A percentile compares a stretch with the other conserved stretches of the same genome.
Evolutionary conservation across 2,888 invertebrate genomes (phyloP).

Genomic region (Gymnosoma rotundatum): DNA sequence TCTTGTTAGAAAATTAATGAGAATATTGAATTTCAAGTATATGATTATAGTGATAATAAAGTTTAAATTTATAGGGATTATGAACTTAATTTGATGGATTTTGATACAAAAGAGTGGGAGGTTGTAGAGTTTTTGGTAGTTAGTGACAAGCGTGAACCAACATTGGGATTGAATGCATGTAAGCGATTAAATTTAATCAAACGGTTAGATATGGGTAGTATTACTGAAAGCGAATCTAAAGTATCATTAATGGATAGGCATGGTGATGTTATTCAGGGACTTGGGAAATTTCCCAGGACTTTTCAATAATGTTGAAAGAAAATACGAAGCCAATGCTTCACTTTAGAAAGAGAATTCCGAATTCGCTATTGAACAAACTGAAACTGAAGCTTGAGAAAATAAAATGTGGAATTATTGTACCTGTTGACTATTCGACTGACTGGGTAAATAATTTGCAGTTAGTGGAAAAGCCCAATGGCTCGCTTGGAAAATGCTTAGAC

Average conservation of each 20-base stretch:
- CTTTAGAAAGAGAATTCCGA: conserved; percentile 71
- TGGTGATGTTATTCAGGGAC: conserved; percentile 62
- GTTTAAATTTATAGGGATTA: conserved; percentile 51
- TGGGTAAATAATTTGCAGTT: conserved; percentile 72
- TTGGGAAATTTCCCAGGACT: conserved; percentile 65
- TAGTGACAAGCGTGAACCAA: conserved; percentile 46
- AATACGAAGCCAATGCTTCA: conserved; percentile 68
- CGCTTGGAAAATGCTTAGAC: conserved; percentile 71
- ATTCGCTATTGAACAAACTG: conserved; percentile 57
- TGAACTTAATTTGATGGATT: conserved; percentile 17
- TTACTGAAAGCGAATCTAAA: conserved; percentile 52
- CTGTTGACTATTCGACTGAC: conserved; percentile 71
- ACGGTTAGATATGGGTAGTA: conserved; percentile 71
- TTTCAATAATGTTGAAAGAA: conserved; percentile 62
- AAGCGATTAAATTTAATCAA: conserved; percentile 31
- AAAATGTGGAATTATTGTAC: conserved; percentile 67
- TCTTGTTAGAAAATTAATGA: conserved; percentile 43
- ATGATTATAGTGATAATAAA: conserved; percentile 67
- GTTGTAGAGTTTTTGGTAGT: conserved; percentile 39
- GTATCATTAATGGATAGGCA: conserved; percentile 24
- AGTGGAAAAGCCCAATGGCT: conserved; percentile 71
- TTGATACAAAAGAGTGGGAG: background rate
- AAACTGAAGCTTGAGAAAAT: conserved; percentile 66
- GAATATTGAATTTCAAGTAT: conserved; percentile 48
- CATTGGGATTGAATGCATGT: conserved; percentile 33